phyloP scores from a whole-genome alignment of 2,797 vertebrate genomes.

The Sebastes nivosus region DNA sequence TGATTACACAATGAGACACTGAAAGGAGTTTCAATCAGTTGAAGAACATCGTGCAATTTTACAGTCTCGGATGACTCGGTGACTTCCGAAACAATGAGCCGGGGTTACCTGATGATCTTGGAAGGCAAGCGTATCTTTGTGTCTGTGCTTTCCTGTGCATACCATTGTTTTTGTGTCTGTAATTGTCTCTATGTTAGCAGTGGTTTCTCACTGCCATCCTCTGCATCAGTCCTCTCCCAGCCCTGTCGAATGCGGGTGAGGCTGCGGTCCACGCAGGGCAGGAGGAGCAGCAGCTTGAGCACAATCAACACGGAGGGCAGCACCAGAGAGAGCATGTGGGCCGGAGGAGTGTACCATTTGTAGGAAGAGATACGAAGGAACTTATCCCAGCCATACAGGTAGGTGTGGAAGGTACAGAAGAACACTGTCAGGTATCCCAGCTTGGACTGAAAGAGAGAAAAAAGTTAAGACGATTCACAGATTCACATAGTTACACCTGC shows the following conservation, averaged over 20 bases:
- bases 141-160: neutral
- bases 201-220: slow-evolving; percentile 32
- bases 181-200: slow-evolving; percentile 58
- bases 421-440: slow-evolving; percentile 89
- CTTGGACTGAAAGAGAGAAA: slow-evolving; percentile 85
- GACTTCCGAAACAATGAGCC: neutral
- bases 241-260: slow-evolving; percentile 89
- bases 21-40: neutral
- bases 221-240: slow-evolving; percentile 84
- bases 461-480: neutral
- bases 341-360: slow-evolving; percentile 85
- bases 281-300: slow-evolving; percentile 86
- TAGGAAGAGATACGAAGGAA: slow-evolving; percentile 80
- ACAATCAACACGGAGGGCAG: slow-evolving; percentile 85
- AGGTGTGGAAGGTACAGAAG: slow-evolving; percentile 88
- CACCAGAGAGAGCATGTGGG: slow-evolving; percentile 84
- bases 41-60: neutral
- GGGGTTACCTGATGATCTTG: neutral
- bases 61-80: neutral
- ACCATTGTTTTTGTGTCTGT: neutral
- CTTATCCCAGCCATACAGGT: slow-evolving; percentile 84
- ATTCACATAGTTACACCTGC: neutral
- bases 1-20: neutral
- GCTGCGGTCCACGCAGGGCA: slow-evolving; percentile 87
- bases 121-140: neutral